Evolutionary conservation across 2,113 vertebrate species (phyloP), one percentile per base, ranked within the genome.

Genomic region (Myiozetetes cayanensis): DNA sequence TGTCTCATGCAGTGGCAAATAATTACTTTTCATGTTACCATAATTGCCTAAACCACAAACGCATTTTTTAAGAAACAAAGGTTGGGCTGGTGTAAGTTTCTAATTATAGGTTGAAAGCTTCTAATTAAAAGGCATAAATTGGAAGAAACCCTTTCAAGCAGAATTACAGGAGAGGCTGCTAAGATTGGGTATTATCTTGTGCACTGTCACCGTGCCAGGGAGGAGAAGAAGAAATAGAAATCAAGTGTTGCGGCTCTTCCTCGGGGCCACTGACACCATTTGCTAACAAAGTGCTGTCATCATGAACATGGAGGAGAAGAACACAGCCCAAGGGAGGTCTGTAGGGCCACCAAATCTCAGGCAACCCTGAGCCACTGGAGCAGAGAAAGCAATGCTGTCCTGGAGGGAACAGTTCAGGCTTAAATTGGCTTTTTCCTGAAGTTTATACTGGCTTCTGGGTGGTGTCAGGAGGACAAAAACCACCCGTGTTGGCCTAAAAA

Each of bases 41-140:
- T 95, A 98, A 98, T 97, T 97, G 95, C 89, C 72, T 77, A 79
- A 96, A 84, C 85, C 83, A 97, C 82, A 96, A 96, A 96, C 53
- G 91, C 81, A 87, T 95, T 89, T 96, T 96, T 94, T 37, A 85
- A 91, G 94, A 97, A 97, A 96, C 55, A 95, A 95, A 97, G 95
- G 87, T 86, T 96, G 95, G 83, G 95, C 74, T 95, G 92, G 90
- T 83, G 63, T 97, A 87, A 83, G 89, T 97, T 97, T 96, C 90
- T 97, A 97, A 97, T 97, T 96, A 97, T 96, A 97, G 85, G 90
- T 83, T 87, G 93, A 91, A 96, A 95, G 93, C 90, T 96, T 91
- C 95, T 96, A 96, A 97, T 97, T 96, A 96, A 96, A 97, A 97
- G 96, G 95, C 80, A 92, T 82, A 87, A 85, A 94, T 96, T 89